Evolutionary conservation across 2,797 vertebrate genomes (phyloP), one percentile per base, ranked within the genome.

Genomic region (Acanthiza pusilla): DNA sequence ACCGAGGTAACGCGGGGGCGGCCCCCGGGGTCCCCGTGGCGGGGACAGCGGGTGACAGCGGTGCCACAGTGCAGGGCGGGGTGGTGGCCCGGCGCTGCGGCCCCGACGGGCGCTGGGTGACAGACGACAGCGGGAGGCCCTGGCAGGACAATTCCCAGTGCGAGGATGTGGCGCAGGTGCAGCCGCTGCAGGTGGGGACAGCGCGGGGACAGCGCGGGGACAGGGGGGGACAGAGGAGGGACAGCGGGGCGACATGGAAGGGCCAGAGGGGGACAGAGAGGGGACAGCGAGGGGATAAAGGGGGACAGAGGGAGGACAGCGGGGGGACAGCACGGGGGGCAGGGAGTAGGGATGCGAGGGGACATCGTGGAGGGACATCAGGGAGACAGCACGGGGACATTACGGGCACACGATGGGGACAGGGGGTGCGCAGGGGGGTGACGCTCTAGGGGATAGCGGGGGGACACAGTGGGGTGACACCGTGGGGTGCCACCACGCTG

Each of bases 131-230:
- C 2, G 91, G 91, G 11, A 16, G 43, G 7, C 19, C 91, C 4
- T 93, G 91, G 91, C 36, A 27, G 32, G 91, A 93, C 71, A 77
- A 93, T 4, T 38, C 75, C 1, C 75, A 93, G 86, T 93, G 91
- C 16, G 45, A 85, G 65, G 91, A 89, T 29, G 9, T 7, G 32
- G 53, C 10, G 1, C 40, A 42, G 55, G 68, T 60, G 79, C 48
- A 40, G 66, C 62, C 51, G 34, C 91, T 92, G 80, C 75, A 92
- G 85, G 50, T 88, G 40, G 53, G 70, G 70, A 68, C 47, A 51
- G n/a, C 1, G 38, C 3, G 36, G 36, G 36, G 58, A 58, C 55
- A n/a, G 20, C 4, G 9, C 13, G 14, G 55, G 55, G 50, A 58
- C 14, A 11, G 4, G 43, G 9, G 26, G 42, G 43, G 32, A 47